Base-by-base conservation (phyloP, 2,888 invertebrate species). In the Nomada ruficornis region DNA sequence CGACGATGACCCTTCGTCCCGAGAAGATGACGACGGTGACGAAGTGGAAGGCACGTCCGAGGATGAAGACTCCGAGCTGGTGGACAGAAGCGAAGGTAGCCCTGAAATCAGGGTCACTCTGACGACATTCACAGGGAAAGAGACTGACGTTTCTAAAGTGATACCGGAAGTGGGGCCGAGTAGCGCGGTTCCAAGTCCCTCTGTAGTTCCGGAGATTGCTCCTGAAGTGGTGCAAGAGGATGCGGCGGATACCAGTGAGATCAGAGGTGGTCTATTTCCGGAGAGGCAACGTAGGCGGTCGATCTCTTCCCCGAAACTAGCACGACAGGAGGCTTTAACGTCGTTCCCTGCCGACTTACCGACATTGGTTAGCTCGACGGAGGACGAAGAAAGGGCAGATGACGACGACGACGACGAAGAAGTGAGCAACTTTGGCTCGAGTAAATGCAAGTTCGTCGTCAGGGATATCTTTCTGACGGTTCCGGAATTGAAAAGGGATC, bases 401-500 rank as follows among this genome's bases (percentile, higher is more conserved):
- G 90, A 89, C 7, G 89, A 90, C 90, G 91, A 88, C 18, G 87
- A 88, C 9, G 87, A 77, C 7, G 86, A 88, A 7, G 86, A 89
- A 13, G 73, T 83, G 26, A 82, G 87, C 20, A 86, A 80, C 23
- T 76, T 79, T 52, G 85, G 80, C 69, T 63, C 60, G 26, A 15
- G 18, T 29, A 89, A 89, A 36, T 80, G 82, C 29, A 89, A 87
- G 54, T 89, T 94, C 80, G 93, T 95, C 65, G 96, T 97, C 10
- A 95, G 96, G 81, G 97, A 97, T 89, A 96, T 97, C 84, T 97
- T 96, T 92, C 94, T 97, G 62, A 96, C 97, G 77, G 98, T 98
- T 81, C 98, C 98, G 57, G 97, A 98, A 90, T 94, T 98, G 86
- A 97, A 96, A 92, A 95, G 98, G 42, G 98, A 98, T 92, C 96